Conservation (phyloP, 1,140 invertebrate genomes). For the Lutraria rhynchaena region DNA sequence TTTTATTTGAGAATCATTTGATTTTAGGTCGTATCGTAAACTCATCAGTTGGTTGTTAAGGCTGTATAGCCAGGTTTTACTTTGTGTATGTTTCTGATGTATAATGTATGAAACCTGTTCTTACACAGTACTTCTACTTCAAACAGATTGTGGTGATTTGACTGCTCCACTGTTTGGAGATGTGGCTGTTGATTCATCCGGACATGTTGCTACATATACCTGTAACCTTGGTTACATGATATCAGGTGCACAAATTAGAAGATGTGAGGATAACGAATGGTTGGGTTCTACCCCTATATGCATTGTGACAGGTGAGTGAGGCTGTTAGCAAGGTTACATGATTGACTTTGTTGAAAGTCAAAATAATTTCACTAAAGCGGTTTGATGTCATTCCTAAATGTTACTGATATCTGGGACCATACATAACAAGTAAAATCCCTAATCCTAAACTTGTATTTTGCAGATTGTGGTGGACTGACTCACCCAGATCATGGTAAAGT, state of each 20-base stretch:
- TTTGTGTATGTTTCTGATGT: neutral
- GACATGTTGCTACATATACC: constrained; percentile 14
- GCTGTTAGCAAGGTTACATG: too few relatives aligned
- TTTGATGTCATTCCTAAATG: too few relatives aligned
- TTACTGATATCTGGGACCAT: too few relatives aligned
- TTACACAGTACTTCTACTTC: neutral
- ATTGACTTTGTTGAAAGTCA: too few relatives aligned
- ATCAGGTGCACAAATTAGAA: constrained; percentile 3
- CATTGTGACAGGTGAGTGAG: constrained; percentile 13
- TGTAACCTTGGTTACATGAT: constrained; percentile 46
- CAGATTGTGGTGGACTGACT: constrained; percentile 21
- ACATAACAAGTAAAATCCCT: too few relatives aligned
- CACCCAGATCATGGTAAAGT: constrained; percentile 26
- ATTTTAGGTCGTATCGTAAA: neutral
- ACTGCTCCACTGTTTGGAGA: constrained; percentile 3
- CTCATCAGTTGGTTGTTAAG: neutral
- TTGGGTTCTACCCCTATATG: constrained; percentile 8
- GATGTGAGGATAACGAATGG: constrained; percentile 7
- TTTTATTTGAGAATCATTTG: neutral
- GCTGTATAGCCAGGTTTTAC: neutral
- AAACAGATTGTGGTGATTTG: constrained; percentile 29
- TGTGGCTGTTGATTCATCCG: neutral
- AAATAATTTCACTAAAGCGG: too few relatives aligned
- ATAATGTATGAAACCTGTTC: neutral
- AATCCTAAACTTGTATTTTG: neutral